Evolutionary conservation across 2,888 invertebrate species (phyloP).

Genomic region (Halocaridina rubra): DNA sequence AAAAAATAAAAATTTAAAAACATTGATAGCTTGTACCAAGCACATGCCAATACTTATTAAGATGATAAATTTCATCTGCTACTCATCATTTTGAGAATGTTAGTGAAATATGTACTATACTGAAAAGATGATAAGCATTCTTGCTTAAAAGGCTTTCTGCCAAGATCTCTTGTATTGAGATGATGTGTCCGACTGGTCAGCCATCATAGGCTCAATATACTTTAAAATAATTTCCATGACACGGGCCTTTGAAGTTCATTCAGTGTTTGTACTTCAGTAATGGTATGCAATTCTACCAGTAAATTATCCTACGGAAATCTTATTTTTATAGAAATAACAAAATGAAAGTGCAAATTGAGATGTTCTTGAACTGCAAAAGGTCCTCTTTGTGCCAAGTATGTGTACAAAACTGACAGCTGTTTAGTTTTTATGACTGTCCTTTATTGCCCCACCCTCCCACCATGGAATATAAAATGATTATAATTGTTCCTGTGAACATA

Average conservation of each 20-base stretch:
- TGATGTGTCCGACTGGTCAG: slow-evolving; percentile 13
- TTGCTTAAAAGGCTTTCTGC: no score
- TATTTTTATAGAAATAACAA: neutral
- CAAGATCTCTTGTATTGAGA: no score
- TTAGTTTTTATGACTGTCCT: slow-evolving; percentile 23
- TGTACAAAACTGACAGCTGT: slow-evolving; percentile 34
- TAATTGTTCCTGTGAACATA: no score
- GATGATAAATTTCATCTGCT: no score
- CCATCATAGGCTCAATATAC: slow-evolving; percentile 22
- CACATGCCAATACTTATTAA: no score
- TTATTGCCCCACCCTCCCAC: no score
- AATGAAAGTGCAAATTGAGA: neutral
- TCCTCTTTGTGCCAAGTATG: slow-evolving; percentile 50
- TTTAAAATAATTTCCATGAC: slow-evolving; percentile 39
- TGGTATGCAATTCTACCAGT: neutral
- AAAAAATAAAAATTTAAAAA: no score
- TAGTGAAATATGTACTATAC: no score
- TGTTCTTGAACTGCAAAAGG: slow-evolving; percentile 48
- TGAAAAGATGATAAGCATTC: no score
- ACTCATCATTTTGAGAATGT: no score
- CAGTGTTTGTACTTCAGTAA: slow-evolving; percentile 1
- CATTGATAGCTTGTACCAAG: no score
- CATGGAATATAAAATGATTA: no score
- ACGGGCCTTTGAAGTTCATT: slow-evolving; percentile 47
- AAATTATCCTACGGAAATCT: neutral